Evolutionary conservation across 2,797 vertebrate genomes (phyloP).

Genomic region (Macropodus opercularis): DNA sequence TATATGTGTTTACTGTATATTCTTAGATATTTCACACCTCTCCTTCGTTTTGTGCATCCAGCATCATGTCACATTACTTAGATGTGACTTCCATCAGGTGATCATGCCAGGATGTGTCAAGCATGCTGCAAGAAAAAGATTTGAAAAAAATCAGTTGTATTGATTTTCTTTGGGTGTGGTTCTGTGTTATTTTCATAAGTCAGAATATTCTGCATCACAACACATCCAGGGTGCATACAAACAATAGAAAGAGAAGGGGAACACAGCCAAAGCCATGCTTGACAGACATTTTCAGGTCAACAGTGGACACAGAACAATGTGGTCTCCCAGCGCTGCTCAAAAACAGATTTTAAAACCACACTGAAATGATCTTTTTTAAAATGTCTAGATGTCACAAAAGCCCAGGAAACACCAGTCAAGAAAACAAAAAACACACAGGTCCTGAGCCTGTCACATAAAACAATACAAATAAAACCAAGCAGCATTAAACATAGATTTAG

Average conservation of each 20-base stretch:
- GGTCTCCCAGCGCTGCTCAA: constrained; percentile 17
- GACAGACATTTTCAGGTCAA: constrained; percentile 54
- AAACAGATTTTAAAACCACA: constrained; percentile 28
- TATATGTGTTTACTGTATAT: constrained; percentile 20
- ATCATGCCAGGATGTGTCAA: constrained; percentile 35
- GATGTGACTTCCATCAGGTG: constrained; percentile 44
- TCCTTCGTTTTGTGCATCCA: constrained; percentile 12
- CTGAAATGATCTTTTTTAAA: background rate
- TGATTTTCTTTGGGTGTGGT: constrained; percentile 28
- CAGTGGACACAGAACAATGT: constrained; percentile 39
- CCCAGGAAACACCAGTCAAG: too few species aligned
- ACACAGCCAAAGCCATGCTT: constrained; percentile 28
- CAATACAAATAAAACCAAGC: constrained; percentile 10
- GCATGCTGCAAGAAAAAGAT: constrained; percentile 19
- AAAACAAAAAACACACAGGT: constrained; percentile 10
- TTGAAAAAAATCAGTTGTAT: background rate
- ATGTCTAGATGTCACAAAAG: background rate
- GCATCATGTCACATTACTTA: constrained; percentile 22
- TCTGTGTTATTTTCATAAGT: constrained; percentile 28
- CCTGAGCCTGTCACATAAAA: background rate
- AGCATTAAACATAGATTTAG: background rate
- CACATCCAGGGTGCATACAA: constrained; percentile 29
- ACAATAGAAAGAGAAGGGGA: constrained; percentile 14
- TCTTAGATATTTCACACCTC: constrained; percentile 19
- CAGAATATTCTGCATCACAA: constrained; percentile 15